Conservation (phyloP, 2,888 invertebrate species). For the Leucozona laternaria region DNA sequence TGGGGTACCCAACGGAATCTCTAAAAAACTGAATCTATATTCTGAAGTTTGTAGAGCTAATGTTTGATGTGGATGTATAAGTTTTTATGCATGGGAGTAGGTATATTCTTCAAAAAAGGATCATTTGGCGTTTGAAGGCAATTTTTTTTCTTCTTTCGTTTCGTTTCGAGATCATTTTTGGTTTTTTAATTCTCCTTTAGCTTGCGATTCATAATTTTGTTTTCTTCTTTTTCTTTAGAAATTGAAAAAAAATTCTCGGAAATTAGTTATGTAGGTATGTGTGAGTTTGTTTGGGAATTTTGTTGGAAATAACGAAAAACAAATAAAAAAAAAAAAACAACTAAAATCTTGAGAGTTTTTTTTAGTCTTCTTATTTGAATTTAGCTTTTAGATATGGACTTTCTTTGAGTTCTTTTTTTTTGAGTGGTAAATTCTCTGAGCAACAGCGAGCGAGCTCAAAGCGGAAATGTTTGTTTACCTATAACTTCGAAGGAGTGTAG, state of each 20-base stretch:
- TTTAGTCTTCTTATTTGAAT: slow-evolving; percentile 14
- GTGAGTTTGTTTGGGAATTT: slow-evolving; percentile 64
- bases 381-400: slow-evolving; percentile 40
- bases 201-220: slow-evolving; percentile 31
- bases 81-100: neutral
- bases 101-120: slow-evolving; percentile 16
- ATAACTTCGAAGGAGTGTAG: neutral
- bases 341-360: slow-evolving; percentile 41
- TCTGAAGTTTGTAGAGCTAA: neutral
- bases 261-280: slow-evolving; percentile 66
- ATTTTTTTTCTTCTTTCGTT: slow-evolving; percentile 13
- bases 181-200: slow-evolving; percentile 21
- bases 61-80: neutral
- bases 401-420: slow-evolving; percentile 38
- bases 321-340: slow-evolving; percentile 10
- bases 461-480: slow-evolving; percentile 27
- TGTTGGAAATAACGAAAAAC: slow-evolving; percentile 32
- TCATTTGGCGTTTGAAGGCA: slow-evolving; percentile 18
- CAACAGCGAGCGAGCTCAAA: neutral
- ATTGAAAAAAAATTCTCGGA: slow-evolving; percentile 68
- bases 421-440: slow-evolving; percentile 8
- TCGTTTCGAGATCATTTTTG: neutral
- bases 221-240: slow-evolving; percentile 41
- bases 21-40: neutral
- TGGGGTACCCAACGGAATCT: slow-evolving; percentile 42